Conservation (phyloP, 2,888 invertebrate genomes). For the Scaptomyza cyrtandrae region DNA sequence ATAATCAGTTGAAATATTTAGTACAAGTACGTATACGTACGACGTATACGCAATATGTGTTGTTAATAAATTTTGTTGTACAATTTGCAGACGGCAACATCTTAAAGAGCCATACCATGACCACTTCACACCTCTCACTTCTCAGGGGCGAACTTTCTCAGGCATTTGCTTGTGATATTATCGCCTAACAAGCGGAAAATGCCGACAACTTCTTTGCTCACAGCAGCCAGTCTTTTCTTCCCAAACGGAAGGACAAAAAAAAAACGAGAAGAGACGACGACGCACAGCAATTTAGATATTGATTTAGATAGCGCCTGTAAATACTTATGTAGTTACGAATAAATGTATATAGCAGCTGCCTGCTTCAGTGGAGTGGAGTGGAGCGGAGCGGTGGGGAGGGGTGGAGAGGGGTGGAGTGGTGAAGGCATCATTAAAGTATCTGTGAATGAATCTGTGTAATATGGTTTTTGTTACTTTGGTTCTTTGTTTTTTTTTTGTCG, state of each 20-base stretch:
- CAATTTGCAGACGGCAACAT: slow-evolving; percentile 4
- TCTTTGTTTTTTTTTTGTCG: not conserved
- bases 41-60: not conserved
- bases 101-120: slow-evolving; percentile 33
- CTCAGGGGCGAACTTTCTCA: slow-evolving; percentile 29
- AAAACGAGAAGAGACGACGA: not conserved
- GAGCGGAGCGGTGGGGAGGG: not conserved
- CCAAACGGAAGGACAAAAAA: not conserved
- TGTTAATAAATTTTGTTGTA: not conserved
- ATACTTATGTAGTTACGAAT: slow-evolving; percentile 36
- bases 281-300: slow-evolving; percentile 68
- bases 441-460: not conserved
- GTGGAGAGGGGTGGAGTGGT: no score
- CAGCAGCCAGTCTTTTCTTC: slow-evolving; percentile 9
- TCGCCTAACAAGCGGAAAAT: slow-evolving; percentile 66
- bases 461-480: not conserved
- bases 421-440: not conserved
- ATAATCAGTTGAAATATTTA: not conserved
- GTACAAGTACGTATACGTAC: not conserved
- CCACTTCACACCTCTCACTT: slow-evolving; percentile 20
- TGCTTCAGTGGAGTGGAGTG: not conserved
- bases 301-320: slow-evolving; percentile 62
- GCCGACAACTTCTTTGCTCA: slow-evolving; percentile 26
- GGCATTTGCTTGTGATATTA: slow-evolving; percentile 52
- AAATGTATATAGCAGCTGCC: slow-evolving; percentile 8